phyloP scores from a whole-genome alignment of 2,797 vertebrate genomes.

The Sandelia bainsii region DNA sequence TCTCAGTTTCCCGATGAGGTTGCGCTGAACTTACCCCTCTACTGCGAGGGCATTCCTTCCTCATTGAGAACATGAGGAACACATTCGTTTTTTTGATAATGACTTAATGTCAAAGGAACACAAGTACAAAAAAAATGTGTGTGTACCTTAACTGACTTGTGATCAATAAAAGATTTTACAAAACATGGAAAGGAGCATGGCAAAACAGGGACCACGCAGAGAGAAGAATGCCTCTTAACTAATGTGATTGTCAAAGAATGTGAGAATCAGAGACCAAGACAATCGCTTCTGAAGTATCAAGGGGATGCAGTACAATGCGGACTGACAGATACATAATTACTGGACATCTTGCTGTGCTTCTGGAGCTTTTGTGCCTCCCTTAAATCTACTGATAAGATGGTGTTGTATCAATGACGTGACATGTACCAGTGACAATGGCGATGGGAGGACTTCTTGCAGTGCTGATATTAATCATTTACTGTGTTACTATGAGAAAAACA shows the following conservation, averaged over 20 bases:
- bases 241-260: constrained; percentile 59
- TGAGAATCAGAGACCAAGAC: constrained; percentile 67
- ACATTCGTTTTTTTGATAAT: constrained; percentile 47
- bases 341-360: constrained; percentile 55
- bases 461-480: constrained; percentile 85
- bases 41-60: constrained; percentile 42
- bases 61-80: constrained; percentile 68
- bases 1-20: constrained; percentile 73
- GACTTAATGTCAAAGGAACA: constrained; percentile 46
- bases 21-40: constrained; percentile 68
- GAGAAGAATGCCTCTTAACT: constrained; percentile 63
- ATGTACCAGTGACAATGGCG: constrained; percentile 71
- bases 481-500: constrained; percentile 82
- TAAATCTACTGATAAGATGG: constrained; percentile 64
- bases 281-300: constrained; percentile 60
- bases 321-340: constrained; percentile 36
- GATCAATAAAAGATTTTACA: constrained; percentile 52
- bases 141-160: constrained; percentile 62
- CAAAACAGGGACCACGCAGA: constrained; percentile 52
- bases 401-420: constrained; percentile 83
- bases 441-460: constrained; percentile 75
- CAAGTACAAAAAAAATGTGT: constrained; percentile 42
- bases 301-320: constrained; percentile 35
- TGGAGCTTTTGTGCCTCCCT: constrained; percentile 78
- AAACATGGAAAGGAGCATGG: constrained; percentile 55